Evolutionary conservation across 1,140 invertebrate species (phyloP), one percentile per base, ranked within the genome.

Genomic region (Adoxophyes honmai): DNA sequence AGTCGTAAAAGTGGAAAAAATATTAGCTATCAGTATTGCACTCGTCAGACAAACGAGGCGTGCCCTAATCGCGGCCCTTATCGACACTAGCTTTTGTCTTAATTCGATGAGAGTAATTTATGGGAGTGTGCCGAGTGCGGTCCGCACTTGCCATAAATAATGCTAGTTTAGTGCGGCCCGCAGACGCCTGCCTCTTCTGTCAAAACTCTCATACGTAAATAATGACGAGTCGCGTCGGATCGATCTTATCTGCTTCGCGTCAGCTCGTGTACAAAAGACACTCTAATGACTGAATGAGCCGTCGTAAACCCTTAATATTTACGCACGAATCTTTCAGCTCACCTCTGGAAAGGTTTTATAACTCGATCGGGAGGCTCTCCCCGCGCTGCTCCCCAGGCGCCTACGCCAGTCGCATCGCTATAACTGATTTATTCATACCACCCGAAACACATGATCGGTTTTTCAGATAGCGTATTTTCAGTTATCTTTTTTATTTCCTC

Each of bases 351-450:
- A 80, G 77, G 75, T 82, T 85, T 81, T 78, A 87, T 77, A 82
- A 72, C 75, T 73, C 66, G 70, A 62, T 59, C 63, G 67, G 68
- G 64, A 28, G 68, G 68, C 67, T 63, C 66, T 67, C 64, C 77
- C 67, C 68, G 57, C 28, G 55, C 16, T 33, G 35, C 54, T 74
- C 78, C 75, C 73, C 59, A 66, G 72, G 75, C 81, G 77, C 76
- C 76, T 75, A 73, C 73, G 73, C 70, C 73, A 68, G 66, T 73
- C 74, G 63, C 74, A 68, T 62, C 74, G 71, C 76, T 80, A 80
- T 77, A 75, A 80, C 84, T 87, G 77, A 87, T 87, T 87, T 85
- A 87, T 87, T 85, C 78, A 86, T 80, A 81, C 73, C 79, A 78
- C 76, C 84, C 76, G 73, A 78, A 78, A 82, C 78, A 81, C 74